Evolutionary conservation across 2,797 vertebrate species (phyloP).

Genomic region (Rhadinocentrus ornatus): DNA sequence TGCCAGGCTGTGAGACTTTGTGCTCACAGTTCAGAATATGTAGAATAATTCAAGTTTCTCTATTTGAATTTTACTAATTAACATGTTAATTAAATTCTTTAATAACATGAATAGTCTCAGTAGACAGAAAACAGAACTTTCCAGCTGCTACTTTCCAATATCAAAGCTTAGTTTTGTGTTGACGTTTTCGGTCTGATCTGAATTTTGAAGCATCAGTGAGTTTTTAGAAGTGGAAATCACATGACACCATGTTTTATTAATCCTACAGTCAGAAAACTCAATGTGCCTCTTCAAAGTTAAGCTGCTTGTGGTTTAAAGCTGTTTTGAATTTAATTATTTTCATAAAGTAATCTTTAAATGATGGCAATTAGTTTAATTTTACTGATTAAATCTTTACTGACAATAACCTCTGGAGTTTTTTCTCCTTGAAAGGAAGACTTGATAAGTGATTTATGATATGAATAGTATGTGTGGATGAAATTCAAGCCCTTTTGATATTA

Average conservation of each 20-base stretch:
- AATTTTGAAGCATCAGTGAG: neutral
- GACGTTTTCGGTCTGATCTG: neutral
- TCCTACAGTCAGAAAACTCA: constrained; percentile 19
- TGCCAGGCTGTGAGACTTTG: constrained; percentile 88
- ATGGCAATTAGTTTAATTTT: neutral
- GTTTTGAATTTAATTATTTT: constrained; percentile 18
- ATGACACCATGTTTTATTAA: neutral
- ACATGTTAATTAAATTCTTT: neutral
- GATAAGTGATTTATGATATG: neutral
- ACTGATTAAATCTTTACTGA: constrained; percentile 33
- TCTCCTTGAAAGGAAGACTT: neutral
- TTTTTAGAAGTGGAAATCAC: neutral
- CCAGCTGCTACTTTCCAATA: constrained; percentile 10
- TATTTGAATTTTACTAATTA: neutral
- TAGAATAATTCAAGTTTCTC: neutral
- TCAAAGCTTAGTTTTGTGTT: neutral
- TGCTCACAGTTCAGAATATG: neutral
- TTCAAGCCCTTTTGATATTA: neutral
- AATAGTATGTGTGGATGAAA: neutral
- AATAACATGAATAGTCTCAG: neutral
- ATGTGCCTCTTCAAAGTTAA: constrained; percentile 40
- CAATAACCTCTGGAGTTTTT: neutral
- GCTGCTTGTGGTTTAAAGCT: neutral
- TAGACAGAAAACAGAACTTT: neutral
- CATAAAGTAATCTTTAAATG: constrained; percentile 41